Evolutionary conservation across 2,888 invertebrate species (phyloP), one percentile per base, ranked within the genome.

Genomic region (Halictus quadricinctus): DNA sequence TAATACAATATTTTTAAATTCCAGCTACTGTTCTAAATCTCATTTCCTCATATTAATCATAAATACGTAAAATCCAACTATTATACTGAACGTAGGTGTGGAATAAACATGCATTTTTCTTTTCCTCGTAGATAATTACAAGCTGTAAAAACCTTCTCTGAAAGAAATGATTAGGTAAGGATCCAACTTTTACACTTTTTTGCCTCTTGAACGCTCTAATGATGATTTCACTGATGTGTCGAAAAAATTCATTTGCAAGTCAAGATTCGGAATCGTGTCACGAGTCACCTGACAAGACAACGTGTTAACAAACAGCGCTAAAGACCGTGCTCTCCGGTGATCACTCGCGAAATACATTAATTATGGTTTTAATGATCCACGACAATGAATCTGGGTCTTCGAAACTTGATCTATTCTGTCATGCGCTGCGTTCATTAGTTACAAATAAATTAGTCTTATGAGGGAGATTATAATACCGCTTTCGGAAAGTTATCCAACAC

Each of bases 401-500:
- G 64, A 29, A 64, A 64, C 29, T 29, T 29, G 15, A 64, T 6
- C 7, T 2, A 69, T 69, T 41, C n/a, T 21, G 41, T 43, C 36
- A n/a, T 12, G 36, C 36, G 41, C 4, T 36, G 41, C 41, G 69
- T 69, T 69, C 69, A 41, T 69, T 69, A 69, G 21, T 36, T 36
- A 21, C 21, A 43, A 43, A 43, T 69, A 43, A 69, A 69, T 43
- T 69, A 69, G 12, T 41, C 69, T n/a, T 36, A 18, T 1, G 21
- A 29, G 36, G 15, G 8, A 21, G 18, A 69, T 69, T 69, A 64
- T 41, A 69, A 69, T 69, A 64, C 25, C 64, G 64, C 36, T 36
- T 69, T n/a, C 69, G 5, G 69, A 69, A 69, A 69, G 69, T 69
- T 69, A 69, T 36, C 69, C 0, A 69, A 69, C 69, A 69, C 43